Evolutionary conservation across 2,113 vertebrate genomes (phyloP).

Genomic region (Carollia perspicillata): DNA sequence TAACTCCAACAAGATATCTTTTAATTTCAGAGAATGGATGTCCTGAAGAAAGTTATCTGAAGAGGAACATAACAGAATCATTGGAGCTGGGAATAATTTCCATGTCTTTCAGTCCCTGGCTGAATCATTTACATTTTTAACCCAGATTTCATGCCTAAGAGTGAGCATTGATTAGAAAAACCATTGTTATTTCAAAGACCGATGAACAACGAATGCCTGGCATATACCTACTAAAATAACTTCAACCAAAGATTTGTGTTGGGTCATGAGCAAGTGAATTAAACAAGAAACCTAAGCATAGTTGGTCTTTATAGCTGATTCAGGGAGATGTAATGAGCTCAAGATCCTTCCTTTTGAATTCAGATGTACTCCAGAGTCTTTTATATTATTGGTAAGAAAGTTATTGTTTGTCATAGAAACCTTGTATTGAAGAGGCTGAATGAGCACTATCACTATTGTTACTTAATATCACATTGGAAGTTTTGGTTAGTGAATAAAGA

Average conservation of each 20-base stretch:
- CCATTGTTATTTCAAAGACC: neutral
- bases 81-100: neutral
- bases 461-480: neutral
- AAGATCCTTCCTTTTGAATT: neutral
- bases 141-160: constrained; percentile 12
- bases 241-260: constrained; percentile 25
- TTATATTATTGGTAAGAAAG: neutral
- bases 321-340: neutral
- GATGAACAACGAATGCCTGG: neutral
- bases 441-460: neutral
- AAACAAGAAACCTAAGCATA: neutral
- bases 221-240: constrained; percentile 22
- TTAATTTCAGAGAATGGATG: neutral
- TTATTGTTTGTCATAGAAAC: neutral
- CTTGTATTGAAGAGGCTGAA: neutral
- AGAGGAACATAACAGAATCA: neutral
- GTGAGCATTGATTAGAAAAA: constrained; percentile 20
- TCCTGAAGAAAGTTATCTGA: neutral
- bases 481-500: neutral
- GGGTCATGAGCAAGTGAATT: neutral
- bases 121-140: constrained; percentile 39
- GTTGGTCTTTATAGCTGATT: neutral
- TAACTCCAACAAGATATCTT: neutral
- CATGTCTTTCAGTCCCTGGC: neutral
- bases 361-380: neutral